A percentile compares a stretch with the other conserved stretches of the same genome.
Conservation (phyloP, 2,113 vertebrate species). For the Speoplatyrhinus poulsoni region DNA sequence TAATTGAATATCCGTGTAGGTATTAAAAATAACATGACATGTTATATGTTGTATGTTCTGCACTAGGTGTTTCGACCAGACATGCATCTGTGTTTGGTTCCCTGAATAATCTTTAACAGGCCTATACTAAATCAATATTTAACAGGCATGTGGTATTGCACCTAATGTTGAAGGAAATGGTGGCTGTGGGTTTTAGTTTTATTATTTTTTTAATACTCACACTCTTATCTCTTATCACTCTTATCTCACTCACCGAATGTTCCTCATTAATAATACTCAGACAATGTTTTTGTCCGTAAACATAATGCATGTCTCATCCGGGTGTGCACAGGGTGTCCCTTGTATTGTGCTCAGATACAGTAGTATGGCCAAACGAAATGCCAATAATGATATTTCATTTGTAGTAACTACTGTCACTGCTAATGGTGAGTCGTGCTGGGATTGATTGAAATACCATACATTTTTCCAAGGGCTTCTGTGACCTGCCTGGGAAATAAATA, state of each 20-base stretch:
- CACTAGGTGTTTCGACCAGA: too few species aligned
- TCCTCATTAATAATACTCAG: slow-evolving; percentile 42
- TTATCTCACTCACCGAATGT: slow-evolving; percentile 10
- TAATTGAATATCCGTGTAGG: too few species aligned
- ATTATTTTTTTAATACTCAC: too few species aligned
- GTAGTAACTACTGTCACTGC: slow-evolving; percentile 16
- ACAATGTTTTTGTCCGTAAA: slow-evolving; percentile 9
- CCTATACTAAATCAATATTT: background rate
- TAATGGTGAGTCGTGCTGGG: slow-evolving; percentile 31
- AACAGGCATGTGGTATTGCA: slow-evolving; percentile 1
- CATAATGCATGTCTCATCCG: too few species aligned
- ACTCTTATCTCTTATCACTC: slow-evolving; percentile 2
- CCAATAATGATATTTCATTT: too few species aligned
- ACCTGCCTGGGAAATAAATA: background rate
- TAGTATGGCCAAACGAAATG: slow-evolving; percentile 6
- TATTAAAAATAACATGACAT: background rate
- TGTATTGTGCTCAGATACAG: too few species aligned
- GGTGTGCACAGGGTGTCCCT: too few species aligned
- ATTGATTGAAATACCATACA: slow-evolving; percentile 8
- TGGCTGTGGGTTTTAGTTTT: slow-evolving; percentile 10
- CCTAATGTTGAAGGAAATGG: slow-evolving; percentile 27
- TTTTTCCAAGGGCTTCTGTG: background rate
- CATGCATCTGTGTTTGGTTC: too few species aligned
- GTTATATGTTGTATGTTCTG: background rate
- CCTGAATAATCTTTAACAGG: too few species aligned